phyloP scores from a whole-genome alignment of 2,113 vertebrate species.

The Pseudopodoces humilis region DNA sequence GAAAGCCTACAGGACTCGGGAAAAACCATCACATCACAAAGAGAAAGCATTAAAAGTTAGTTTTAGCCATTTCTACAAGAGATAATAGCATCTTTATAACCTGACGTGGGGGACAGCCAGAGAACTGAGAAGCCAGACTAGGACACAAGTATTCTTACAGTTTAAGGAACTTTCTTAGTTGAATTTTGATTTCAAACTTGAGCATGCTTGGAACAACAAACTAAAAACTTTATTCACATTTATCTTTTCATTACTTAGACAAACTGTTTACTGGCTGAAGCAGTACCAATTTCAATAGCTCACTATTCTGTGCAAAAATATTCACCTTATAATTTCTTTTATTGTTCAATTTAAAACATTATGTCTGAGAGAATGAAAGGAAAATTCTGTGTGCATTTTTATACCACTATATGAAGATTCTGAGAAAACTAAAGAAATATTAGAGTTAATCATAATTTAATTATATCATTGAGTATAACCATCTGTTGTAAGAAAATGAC shows the following conservation, averaged over 20 bases:
- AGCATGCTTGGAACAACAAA: neutral
- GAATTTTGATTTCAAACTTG: neutral
- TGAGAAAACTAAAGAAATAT: neutral
- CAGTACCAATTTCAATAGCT: neutral
- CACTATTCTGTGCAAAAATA: neutral
- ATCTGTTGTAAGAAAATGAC: slow-evolving; percentile 40
- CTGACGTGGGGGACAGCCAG: neutral
- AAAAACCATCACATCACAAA: neutral
- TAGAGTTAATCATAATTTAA: slow-evolving; percentile 24
- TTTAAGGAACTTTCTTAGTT: neutral
- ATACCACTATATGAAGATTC: neutral
- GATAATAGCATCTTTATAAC: neutral
- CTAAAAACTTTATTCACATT: neutral
- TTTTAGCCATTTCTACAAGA: neutral
- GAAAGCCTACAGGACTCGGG: neutral
- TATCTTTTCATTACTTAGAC: neutral
- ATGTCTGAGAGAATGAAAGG: neutral
- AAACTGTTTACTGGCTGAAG: neutral
- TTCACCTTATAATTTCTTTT: neutral
- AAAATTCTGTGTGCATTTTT: neutral
- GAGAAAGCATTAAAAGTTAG: neutral
- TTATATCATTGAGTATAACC: neutral
- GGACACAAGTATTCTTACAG: neutral
- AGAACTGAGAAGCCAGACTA: neutral
- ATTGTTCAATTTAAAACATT: neutral